These are phyloP conservation scores for Coreoperca whiteheadi DNA, from an alignment of 2,113 vertebrate genomes.

Conservation along the genomic window DNA sequence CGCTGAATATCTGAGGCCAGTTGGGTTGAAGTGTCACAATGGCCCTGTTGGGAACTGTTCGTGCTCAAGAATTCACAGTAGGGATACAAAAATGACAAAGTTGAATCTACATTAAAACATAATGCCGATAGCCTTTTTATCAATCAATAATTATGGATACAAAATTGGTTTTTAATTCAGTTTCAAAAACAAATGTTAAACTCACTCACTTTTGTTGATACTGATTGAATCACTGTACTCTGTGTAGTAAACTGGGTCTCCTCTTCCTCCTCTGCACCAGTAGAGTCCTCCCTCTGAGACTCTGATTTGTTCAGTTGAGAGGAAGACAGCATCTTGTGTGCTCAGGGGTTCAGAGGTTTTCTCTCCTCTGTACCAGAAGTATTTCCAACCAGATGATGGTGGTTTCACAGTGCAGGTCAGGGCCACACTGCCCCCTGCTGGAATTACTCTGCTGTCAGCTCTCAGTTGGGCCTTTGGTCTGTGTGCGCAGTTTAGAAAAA, in stretches of 20 bases:
- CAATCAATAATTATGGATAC: no score
- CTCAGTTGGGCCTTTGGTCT: not conserved
- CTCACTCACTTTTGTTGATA: not conserved
- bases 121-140: no score
- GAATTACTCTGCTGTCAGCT: not conserved
- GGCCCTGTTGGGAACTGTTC: not conserved
- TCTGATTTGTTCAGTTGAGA: not conserved
- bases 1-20: not conserved
- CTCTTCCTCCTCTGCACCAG: slow-evolving; percentile 26
- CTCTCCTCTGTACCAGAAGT: no score
- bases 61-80: no score
- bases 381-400: no score
- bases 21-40: not conserved
- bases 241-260: slow-evolving; percentile 21
- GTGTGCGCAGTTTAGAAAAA: no score
- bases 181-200: not conserved
- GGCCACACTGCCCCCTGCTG: no score
- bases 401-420: no score
- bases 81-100: not conserved
- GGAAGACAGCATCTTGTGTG: no score
- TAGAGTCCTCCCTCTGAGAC: slow-evolving; percentile 32
- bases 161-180: no score
- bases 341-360: no score
- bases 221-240: slow-evolving; percentile 2
- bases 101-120: no score